Evolutionary conservation across 2,797 vertebrate genomes (phyloP), one percentile per base, ranked within the genome.

Genomic region (Pelodytes ibericus): DNA sequence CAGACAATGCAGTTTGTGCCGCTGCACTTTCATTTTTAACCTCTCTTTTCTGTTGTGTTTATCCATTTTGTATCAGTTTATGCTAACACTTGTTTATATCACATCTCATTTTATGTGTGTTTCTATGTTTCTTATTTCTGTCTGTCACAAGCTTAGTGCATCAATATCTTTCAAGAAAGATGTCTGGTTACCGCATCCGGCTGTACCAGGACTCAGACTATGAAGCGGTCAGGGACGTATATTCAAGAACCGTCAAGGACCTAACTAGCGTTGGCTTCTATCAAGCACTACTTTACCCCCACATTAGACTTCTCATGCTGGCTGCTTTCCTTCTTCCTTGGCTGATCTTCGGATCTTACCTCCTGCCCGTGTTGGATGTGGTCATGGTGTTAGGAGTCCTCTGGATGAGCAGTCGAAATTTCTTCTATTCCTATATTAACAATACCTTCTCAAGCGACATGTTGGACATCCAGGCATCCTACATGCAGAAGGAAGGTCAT

Each of bases 241-340:
- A 93, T 83, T 85, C 76, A 1, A 0, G 82, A 15, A 91, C 88
- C 9, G 86, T 89, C 83, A 83, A 81, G 0, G 91, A 94, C 68
- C 89, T 92, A 0, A 63, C 89, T 18, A 86, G 90, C 0, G 36
- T 82, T 0, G 69, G 87, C 29, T 93, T 93, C 77, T 2, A 61
- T 76, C 83, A 92, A 31, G 0, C 88, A 1, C 83, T 94, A 66
- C 92, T 85, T 64, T 88, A 92, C 79, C 92, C 91, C 0, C 67
- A 20, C 0, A 57, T 11, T 6, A 31, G 72, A 1, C 8, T 72
- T 25, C 10, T 70, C 10, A n/a, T 82, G 13, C 3, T 72, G 4
- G 60, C 39, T 0, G 56, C 36, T 0, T 24, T 78, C 2, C 36
- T 83, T 0, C 1, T 36, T 1, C 0, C 81, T 2, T 0, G 81